Conservation (phyloP, 2,113 vertebrate species). For the Girardinichthys multiradiatus region DNA sequence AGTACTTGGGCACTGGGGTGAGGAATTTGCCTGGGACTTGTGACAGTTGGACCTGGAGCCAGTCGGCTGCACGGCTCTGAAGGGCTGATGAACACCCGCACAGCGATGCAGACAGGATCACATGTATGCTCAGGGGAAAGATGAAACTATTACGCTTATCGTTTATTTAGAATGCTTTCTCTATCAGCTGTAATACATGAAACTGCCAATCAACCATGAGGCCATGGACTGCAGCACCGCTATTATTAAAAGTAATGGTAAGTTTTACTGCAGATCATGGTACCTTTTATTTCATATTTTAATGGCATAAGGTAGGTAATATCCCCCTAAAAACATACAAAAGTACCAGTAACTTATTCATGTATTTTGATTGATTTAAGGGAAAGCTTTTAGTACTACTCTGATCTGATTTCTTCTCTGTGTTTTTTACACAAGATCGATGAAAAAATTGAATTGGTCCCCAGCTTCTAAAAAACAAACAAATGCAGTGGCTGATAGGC, state of each 20-base stretch:
- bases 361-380: conserved; percentile 77
- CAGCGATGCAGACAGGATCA: conserved; percentile 25
- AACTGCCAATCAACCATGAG: conserved; percentile 42
- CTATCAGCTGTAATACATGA: conserved; percentile 32
- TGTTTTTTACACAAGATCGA: conserved; percentile 73
- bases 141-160: conserved; percentile 35
- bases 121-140: conserved; percentile 20
- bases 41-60: conserved; percentile 81
- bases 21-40: conserved; percentile 83
- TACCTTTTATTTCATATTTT: conserved; percentile 67
- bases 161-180: conserved; percentile 45
- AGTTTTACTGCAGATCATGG: conserved; percentile 54
- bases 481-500: conserved; percentile 72
- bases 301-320: conserved; percentile 66
- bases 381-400: conserved; percentile 79
- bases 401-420: conserved; percentile 75
- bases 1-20: conserved; percentile 76
- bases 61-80: conserved; percentile 64
- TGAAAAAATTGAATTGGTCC: conserved; percentile 77
- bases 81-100: conserved; percentile 44
- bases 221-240: conserved; percentile 31
- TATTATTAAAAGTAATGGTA: conserved; percentile 56
- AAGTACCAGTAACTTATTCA: conserved; percentile 69
- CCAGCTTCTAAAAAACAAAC: conserved; percentile 56
- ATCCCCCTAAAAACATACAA: conserved; percentile 70